Evolutionary conservation across 1,140 invertebrate species (phyloP).

Genomic region (Drosophila parvula): DNA sequence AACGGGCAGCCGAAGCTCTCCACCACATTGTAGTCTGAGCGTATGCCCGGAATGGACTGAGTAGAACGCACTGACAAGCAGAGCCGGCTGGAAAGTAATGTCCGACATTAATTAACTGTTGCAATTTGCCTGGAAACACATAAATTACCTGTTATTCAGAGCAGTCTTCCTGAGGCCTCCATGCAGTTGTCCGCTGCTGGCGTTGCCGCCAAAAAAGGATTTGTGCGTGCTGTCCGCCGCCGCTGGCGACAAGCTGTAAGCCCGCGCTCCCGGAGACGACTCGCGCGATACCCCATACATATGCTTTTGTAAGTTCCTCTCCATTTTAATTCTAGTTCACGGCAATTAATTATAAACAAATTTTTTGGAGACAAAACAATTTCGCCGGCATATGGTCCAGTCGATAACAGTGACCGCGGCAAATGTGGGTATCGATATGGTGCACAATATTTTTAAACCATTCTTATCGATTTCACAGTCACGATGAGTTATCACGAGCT

Average conservation of each 20-base stretch:
- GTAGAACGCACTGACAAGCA: slow-evolving; percentile 87
- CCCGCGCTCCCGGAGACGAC: slow-evolving; percentile 37
- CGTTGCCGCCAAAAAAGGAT: slow-evolving; percentile 69
- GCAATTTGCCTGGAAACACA: no score
- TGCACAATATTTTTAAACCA: no score
- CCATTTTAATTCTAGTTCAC: slow-evolving; percentile 19
- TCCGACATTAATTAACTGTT: neutral
- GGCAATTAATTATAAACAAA: slow-evolving; percentile 34
- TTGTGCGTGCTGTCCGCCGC: slow-evolving; percentile 51
- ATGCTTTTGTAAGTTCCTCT: slow-evolving; percentile 59
- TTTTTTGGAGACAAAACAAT: slow-evolving; percentile 29
- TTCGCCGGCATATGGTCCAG: slow-evolving; percentile 42
- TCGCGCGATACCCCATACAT: slow-evolving; percentile 50
- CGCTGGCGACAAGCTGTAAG: slow-evolving; percentile 37
- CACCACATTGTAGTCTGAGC: slow-evolving; percentile 88
- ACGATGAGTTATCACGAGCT: neutral
- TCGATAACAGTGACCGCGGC: slow-evolving; percentile 1
- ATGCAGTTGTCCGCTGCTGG: slow-evolving; percentile 22
- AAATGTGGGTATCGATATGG: neutral
- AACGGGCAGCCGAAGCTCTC: slow-evolving; percentile 91
- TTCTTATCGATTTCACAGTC: slow-evolving; percentile 10
- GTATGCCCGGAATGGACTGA: slow-evolving; percentile 89
- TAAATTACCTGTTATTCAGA: slow-evolving; percentile 55
- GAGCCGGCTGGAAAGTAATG: slow-evolving; percentile 83
- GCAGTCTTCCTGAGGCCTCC: slow-evolving; percentile 59